phyloP scores from a whole-genome alignment of 2,113 vertebrate species.

The Phainopepla nitens region DNA sequence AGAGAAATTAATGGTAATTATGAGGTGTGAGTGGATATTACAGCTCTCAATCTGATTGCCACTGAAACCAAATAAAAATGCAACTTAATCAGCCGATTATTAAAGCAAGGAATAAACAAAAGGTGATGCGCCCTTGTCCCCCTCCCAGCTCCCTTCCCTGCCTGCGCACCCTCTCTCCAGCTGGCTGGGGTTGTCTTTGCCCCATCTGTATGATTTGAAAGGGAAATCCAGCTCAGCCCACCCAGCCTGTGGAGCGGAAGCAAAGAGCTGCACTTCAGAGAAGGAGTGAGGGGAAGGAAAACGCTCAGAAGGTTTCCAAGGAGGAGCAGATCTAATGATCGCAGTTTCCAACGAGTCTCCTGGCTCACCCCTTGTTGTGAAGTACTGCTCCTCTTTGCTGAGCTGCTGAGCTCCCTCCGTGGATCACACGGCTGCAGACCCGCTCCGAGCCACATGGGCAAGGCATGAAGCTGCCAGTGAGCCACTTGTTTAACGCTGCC shows the following conservation, averaged over 20 bases:
- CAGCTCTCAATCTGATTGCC: constrained; percentile 67
- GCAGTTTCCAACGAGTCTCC: constrained; percentile 21
- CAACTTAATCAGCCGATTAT: constrained; percentile 69
- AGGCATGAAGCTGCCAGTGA: not conserved
- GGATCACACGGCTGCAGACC: not conserved
- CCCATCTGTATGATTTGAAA: rapidly evolving
- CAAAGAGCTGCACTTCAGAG: not conserved
- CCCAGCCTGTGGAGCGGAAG: not conserved
- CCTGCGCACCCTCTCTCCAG: not conserved
- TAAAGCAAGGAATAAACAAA: constrained; percentile 67
- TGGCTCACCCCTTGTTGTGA: not conserved
- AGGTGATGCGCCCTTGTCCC: not conserved
- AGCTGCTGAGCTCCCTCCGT: not conserved
- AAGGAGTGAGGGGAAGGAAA: not conserved
- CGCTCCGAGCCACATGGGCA: not conserved
- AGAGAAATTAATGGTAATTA: constrained; percentile 74
- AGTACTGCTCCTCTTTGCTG: not conserved
- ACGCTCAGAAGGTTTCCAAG: constrained; percentile 9
- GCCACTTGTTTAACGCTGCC: not conserved
- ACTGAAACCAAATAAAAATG: constrained; percentile 69
- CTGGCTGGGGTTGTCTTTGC: not conserved
- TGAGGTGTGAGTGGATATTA: constrained; percentile 62
- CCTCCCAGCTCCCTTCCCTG: not conserved
- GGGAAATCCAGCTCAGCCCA: not conserved
- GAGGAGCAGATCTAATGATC: constrained; percentile 18